Percentiles rank a stretch among this genome's conserved stretches.
Evolutionary conservation across 64 coral and sea anemone species (phyloP).

Genomic region (Montipora sp.): DNA sequence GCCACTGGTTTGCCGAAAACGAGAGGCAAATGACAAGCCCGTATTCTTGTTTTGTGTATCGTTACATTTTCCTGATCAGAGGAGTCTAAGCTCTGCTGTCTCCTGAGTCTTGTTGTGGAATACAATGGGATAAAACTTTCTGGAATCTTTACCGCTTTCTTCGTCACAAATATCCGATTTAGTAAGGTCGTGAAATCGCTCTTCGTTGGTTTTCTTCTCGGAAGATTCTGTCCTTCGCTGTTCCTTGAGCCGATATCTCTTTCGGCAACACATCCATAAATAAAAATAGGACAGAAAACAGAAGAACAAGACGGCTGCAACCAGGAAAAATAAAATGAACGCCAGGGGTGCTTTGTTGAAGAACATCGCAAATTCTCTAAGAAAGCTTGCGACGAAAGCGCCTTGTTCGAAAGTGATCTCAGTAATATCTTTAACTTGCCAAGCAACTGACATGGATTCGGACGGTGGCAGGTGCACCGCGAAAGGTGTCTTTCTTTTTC

Average conservation of each 20-base stretch:
- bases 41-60: too few relatives aligned
- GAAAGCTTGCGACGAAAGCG: too few relatives aligned
- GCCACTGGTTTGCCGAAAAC: too few relatives aligned
- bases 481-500: neutral
- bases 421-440: neutral
- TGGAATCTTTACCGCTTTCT: neutral
- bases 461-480: neutral
- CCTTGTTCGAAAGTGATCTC: neutral
- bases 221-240: neutral
- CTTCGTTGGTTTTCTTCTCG: constrained; percentile 17
- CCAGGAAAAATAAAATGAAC: constrained; percentile 37
- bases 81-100: constrained; percentile 21
- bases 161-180: neutral
- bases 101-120: constrained; percentile 26
- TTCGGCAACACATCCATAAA: constrained; percentile 51
- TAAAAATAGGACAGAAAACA: constrained; percentile 43
- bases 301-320: constrained; percentile 25
- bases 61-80: neutral
- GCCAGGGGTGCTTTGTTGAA: constrained; percentile 29
- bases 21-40: too few relatives aligned
- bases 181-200: constrained; percentile 16
- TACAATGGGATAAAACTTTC: constrained; percentile 28
- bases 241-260: constrained; percentile 29
- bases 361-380: neutral
- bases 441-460: neutral